phyloP scores from a whole-genome alignment of 2,888 invertebrate genomes.

The Calameuta filiformis region DNA sequence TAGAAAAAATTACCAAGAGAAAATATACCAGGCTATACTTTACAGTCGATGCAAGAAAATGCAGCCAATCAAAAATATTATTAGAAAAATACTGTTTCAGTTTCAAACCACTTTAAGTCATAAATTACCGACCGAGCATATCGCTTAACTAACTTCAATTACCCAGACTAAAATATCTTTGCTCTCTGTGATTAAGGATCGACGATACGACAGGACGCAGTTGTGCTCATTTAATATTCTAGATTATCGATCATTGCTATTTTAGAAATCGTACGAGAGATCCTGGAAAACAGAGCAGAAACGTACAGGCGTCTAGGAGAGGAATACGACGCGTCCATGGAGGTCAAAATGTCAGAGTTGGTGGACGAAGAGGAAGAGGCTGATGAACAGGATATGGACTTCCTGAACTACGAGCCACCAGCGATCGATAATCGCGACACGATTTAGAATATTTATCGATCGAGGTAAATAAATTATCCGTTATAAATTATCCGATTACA shows the following conservation, averaged over 20 bases:
- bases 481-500: background rate
- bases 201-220: background rate
- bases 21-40: too few relatives aligned
- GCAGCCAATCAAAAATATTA: background rate
- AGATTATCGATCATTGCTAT: constrained; percentile 11
- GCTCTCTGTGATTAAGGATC: background rate
- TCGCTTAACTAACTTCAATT: background rate
- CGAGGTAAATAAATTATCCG: background rate
- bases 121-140: background rate
- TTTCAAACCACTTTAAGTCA: background rate
- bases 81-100: background rate
- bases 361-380: constrained; percentile 33
- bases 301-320: constrained; percentile 68
- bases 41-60: too few relatives aligned
- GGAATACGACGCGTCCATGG: constrained; percentile 52
- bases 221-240: background rate
- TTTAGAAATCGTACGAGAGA: constrained; percentile 81
- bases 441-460: constrained; percentile 3
- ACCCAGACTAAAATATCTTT: background rate
- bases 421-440: constrained; percentile 1
- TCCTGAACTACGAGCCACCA: constrained; percentile 29
- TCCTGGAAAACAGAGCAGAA: constrained; percentile 79
- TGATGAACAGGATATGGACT: constrained; percentile 55
- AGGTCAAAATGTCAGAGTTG: constrained; percentile 19
- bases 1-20: too few relatives aligned